Evolutionary conservation across 2,888 invertebrate species (phyloP).

Genomic region (Tipula confusa): DNA sequence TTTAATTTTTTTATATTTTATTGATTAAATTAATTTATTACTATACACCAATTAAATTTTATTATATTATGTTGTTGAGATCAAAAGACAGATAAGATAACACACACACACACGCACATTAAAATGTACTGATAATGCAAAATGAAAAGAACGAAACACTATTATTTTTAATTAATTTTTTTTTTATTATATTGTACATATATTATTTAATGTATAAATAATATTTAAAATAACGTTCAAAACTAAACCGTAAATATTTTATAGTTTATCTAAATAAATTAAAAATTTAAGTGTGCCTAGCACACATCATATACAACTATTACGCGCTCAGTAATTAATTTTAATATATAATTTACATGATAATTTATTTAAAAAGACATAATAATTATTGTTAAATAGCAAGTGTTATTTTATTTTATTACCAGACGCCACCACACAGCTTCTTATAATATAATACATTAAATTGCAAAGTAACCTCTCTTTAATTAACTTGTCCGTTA

Average conservation of each 20-base stretch:
- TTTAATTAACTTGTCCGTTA: constrained; percentile 7
- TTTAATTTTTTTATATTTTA: constrained; percentile 10
- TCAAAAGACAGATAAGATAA: background rate
- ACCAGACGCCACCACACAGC: background rate
- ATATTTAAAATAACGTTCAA: background rate
- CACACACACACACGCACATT: too few species aligned
- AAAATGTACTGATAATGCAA: constrained; percentile 13
- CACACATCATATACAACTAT: background rate
- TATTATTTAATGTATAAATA: constrained; percentile 12
- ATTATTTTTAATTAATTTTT: background rate
- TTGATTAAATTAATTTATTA: background rate
- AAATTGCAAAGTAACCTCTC: background rate
- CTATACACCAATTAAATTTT: background rate
- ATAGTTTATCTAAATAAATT: background rate
- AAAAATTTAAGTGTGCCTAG: background rate
- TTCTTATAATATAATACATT: background rate
- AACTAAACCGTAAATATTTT: background rate
- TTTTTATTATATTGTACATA: background rate
- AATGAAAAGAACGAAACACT: background rate
- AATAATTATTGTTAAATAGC: background rate
- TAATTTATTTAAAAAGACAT: background rate
- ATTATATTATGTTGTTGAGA: background rate
- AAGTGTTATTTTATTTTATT: background rate
- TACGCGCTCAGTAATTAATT: background rate
- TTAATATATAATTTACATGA: background rate